A percentile compares a stretch with the other conserved stretches of the same genome.
These are phyloP conservation scores for Pectinophora gossypiella DNA, from an alignment of 1,140 invertebrate species.

Conservation along the genomic window DNA sequence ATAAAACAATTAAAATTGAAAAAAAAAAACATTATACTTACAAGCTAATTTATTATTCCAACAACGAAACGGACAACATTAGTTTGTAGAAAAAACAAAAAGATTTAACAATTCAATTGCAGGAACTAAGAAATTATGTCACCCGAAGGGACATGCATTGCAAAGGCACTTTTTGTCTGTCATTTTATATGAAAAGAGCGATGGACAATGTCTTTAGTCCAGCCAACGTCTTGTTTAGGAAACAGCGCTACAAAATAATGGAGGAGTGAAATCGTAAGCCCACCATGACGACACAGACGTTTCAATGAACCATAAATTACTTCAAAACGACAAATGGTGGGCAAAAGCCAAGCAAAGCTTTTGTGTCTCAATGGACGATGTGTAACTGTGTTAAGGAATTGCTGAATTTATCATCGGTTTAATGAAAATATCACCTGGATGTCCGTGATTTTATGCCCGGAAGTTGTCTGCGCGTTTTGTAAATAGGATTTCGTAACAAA, in stretches of 20 bases:
- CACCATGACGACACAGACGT: slow-evolving; percentile 41
- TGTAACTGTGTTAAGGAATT: too few relatives aligned
- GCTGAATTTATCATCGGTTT: too few relatives aligned
- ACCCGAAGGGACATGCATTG: too few relatives aligned
- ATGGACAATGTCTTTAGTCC: slow-evolving; percentile 27
- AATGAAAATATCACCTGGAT: too few relatives aligned
- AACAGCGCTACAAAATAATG: slow-evolving; percentile 39
- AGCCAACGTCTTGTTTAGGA: slow-evolving; percentile 57
- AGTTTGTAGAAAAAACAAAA: neutral
- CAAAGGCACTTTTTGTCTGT: too few relatives aligned
- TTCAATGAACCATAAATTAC: neutral
- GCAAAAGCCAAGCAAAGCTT: too few relatives aligned
- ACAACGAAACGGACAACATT: neutral
- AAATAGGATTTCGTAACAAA: too few relatives aligned
- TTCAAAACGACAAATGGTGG: neutral
- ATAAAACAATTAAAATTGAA: too few relatives aligned
- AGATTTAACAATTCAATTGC: neutral
- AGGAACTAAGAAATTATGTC: neutral
- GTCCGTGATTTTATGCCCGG: too few relatives aligned
- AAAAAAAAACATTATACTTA: too few relatives aligned
- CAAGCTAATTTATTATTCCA: neutral
- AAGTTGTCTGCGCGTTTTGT: too few relatives aligned
- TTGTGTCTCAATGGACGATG: too few relatives aligned
- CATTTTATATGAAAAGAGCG: neutral
- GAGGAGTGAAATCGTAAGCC: slow-evolving; percentile 34